A percentile compares a stretch with the other conserved stretches of the same genome.
Conservation (phyloP, 2,888 invertebrate species). For the Lathronympha strigana region DNA sequence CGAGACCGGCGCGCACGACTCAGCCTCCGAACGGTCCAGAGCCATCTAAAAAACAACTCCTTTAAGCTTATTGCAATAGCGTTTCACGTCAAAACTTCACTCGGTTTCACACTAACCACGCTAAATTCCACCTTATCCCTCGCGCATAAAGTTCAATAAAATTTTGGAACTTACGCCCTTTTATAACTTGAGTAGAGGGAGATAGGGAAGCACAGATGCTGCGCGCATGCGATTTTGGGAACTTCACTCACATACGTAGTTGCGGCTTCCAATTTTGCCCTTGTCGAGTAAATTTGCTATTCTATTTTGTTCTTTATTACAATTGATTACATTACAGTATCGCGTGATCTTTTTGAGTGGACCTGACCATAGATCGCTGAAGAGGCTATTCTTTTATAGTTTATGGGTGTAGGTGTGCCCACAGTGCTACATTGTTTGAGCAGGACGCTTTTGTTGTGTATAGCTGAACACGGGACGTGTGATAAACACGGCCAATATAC, state of each 20-base stretch:
- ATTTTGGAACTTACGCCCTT: conserved; percentile 47
- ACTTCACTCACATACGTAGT: conserved; percentile 53
- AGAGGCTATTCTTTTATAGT: conserved; percentile 43
- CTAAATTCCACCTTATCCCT: conserved; percentile 45
- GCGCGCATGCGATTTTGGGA: conserved; percentile 76
- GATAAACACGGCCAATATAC: conserved; percentile 36
- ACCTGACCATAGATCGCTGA: background rate
- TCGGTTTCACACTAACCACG: conserved; percentile 34
- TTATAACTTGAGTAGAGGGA: conserved; percentile 46
- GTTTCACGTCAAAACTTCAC: conserved; percentile 64
- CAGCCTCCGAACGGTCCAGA: conserved; percentile 66
- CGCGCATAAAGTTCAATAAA: conserved; percentile 43
- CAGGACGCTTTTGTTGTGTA: conserved; percentile 74
- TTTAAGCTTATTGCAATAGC: conserved; percentile 76
- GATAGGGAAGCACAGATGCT: conserved; percentile 80
- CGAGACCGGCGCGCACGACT: conserved; percentile 61
- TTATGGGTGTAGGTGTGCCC: conserved; percentile 57
- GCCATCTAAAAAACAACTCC: conserved; percentile 81
- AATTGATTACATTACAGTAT: background rate
- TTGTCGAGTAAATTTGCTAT: background rate
- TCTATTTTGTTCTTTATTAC: background rate
- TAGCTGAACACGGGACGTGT: conserved; percentile 55
- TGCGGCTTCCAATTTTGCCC: conserved; percentile 34
- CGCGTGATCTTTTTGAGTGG: background rate
- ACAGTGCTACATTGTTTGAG: conserved; percentile 68